A percentile compares a stretch with the other conserved stretches of the same genome.
Conservation (phyloP, 1,140 invertebrate species). For the Hermetia illucens region DNA sequence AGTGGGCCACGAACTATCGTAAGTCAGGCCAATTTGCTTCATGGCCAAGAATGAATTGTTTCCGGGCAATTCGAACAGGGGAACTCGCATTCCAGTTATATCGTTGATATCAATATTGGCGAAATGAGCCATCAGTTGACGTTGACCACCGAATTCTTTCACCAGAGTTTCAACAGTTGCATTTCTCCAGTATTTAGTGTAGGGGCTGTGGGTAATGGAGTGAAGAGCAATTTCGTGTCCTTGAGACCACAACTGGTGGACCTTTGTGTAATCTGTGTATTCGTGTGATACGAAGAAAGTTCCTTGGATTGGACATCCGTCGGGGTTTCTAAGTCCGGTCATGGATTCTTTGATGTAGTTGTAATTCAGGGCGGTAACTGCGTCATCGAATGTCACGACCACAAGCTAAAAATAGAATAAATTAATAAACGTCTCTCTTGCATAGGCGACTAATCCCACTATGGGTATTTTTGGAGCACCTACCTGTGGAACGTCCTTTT, state of each 20-base stretch:
- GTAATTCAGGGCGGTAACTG: conserved; percentile 48
- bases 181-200: conserved; percentile 34
- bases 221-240: conserved; percentile 58
- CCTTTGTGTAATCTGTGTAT: conserved; percentile 48
- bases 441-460: background rate
- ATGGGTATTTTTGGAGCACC: conserved; percentile 2
- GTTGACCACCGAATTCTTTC: conserved; percentile 39
- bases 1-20: conserved; percentile 51
- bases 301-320: conserved; percentile 43
- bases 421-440: conserved; percentile 1
- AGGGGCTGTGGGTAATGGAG: conserved; percentile 37
- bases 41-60: conserved; percentile 39
- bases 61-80: conserved; percentile 51
- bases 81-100: conserved; percentile 43
- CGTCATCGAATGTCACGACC: conserved; percentile 54
- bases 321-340: conserved; percentile 40
- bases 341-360: conserved; percentile 45
- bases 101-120: conserved; percentile 34
- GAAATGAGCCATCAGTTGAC: conserved; percentile 34
- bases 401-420: conserved; percentile 36
- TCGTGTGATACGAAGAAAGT: conserved; percentile 56
- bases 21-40: conserved; percentile 34
- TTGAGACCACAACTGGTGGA: conserved; percentile 44
- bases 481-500: conserved; percentile 32
- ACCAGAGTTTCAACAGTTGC: conserved; percentile 31